phyloP scores from a whole-genome alignment of 2,888 invertebrate genomes.

The Chloroclystis v-ata region DNA sequence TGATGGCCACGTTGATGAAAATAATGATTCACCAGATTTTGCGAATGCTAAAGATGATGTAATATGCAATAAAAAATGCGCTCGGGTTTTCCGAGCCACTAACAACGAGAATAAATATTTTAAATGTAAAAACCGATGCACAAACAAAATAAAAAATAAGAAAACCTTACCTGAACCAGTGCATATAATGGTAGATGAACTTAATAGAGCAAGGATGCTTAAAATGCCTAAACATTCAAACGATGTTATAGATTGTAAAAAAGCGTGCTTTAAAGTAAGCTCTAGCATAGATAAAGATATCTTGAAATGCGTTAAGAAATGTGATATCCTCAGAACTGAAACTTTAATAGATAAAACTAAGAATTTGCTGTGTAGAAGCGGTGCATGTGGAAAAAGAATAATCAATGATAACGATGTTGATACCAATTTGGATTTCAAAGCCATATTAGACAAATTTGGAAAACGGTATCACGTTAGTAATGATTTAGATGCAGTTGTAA shows the following conservation, averaged over 20 bases:
- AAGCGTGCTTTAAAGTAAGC: background rate
- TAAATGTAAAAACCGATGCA: background rate
- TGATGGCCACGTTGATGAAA: background rate
- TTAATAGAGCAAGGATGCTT: background rate
- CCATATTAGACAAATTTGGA: slow-evolving; percentile 18
- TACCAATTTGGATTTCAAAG: slow-evolving; percentile 7
- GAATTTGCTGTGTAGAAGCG: slow-evolving; percentile 7
- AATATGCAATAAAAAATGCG: background rate
- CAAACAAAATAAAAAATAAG: background rate
- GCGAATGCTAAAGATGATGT: background rate
- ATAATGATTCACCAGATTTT: no score
- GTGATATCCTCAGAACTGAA: background rate
- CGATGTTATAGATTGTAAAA: background rate
- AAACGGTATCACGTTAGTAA: slow-evolving; percentile 36
- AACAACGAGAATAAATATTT: background rate
- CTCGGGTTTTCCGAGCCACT: background rate
- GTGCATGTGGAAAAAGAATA: slow-evolving; percentile 1
- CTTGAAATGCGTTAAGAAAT: background rate
- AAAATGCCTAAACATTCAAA: background rate
- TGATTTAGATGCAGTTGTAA: slow-evolving; percentile 41
- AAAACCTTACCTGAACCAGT: background rate
- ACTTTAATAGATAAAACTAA: no score
- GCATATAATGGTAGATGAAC: background rate
- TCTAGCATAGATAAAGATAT: background rate
- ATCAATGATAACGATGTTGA: slow-evolving; percentile 1